A percentile compares a stretch with the other conserved stretches of the same genome.
These are phyloP conservation scores for Drosophila rubida DNA, from an alignment of 2,888 invertebrate genomes.

Conservation along the genomic window DNA sequence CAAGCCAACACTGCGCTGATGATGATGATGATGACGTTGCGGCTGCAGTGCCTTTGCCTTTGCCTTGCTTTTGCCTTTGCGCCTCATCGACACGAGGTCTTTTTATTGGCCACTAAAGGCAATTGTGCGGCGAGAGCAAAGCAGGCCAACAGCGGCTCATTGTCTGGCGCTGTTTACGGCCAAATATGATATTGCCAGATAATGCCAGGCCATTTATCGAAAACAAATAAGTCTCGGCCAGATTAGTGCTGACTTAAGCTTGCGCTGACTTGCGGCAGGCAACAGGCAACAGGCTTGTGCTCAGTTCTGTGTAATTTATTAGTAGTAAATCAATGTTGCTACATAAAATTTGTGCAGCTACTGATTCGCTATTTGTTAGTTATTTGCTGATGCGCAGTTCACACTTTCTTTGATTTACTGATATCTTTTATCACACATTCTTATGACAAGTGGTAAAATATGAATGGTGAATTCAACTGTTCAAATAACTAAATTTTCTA, in stretches of 20 bases:
- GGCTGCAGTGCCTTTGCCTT: slow-evolving; percentile 1
- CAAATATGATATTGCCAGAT: slow-evolving; percentile 54
- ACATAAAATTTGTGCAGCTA: no score
- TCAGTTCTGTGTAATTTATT: neutral
- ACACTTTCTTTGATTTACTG: neutral
- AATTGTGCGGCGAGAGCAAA: slow-evolving; percentile 57
- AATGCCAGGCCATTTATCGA: slow-evolving; percentile 47
- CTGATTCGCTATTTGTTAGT: no score
- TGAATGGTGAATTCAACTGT: no score
- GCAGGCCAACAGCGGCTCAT: slow-evolving; percentile 39
- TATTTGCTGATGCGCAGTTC: no score
- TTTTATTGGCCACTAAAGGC: slow-evolving; percentile 70
- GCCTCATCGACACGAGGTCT: slow-evolving; percentile 14
- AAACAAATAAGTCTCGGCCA: slow-evolving; percentile 31
- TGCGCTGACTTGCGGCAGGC: neutral
- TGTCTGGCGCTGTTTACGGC: slow-evolving; percentile 47
- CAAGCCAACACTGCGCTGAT: slow-evolving; percentile 26
- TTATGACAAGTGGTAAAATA: no score
- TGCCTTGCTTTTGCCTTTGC: no score
- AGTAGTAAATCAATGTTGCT: neutral
- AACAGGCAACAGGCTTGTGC: slow-evolving; percentile 6
- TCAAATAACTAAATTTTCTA: no score
- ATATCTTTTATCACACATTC: no score
- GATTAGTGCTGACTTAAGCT: slow-evolving; percentile 10
- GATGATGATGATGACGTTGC: slow-evolving; percentile 31